A percentile compares a stretch with the other conserved stretches of the same genome.
Conservation (phyloP, 2,888 invertebrate genomes). For the Caenorhabditis sp. region DNA sequence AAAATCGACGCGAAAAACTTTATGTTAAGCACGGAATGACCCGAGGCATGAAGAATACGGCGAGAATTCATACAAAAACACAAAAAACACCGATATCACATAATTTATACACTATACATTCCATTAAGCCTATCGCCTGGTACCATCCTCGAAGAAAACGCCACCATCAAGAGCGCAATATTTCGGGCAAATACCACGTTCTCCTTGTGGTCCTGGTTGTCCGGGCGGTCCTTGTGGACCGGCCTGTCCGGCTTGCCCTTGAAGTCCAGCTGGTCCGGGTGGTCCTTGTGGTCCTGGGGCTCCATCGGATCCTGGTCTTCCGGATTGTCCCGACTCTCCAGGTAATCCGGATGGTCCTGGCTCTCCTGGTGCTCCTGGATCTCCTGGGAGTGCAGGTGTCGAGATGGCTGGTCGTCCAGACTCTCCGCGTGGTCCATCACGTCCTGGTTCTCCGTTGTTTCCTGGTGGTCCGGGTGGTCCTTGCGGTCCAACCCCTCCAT, state of each 20-base stretch:
- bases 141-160: slow-evolving; percentile 68
- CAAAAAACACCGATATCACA: no score
- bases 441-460: slow-evolving; percentile 60
- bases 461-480: slow-evolving; percentile 69
- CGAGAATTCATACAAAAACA: no score
- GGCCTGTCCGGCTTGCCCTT: slow-evolving; percentile 58
- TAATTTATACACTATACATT: no score
- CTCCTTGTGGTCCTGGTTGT: slow-evolving; percentile 64
- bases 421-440: slow-evolving; percentile 69
- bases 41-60: no score
- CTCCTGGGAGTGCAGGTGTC: slow-evolving; percentile 70
- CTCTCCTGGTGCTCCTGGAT: slow-evolving; percentile 69
- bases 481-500: slow-evolving; percentile 66
- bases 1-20: no score
- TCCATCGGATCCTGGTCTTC: slow-evolving; percentile 52
- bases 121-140: slow-evolving; percentile 40
- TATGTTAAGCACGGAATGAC: no score
- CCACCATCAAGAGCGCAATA: slow-evolving; percentile 67
- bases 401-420: slow-evolving; percentile 70
- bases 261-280: slow-evolving; percentile 58
- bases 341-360: slow-evolving; percentile 67
- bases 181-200: slow-evolving; percentile 57
- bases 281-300: slow-evolving; percentile 62
- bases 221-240: slow-evolving; percentile 61
- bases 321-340: slow-evolving; percentile 63